These are phyloP conservation scores for Nemapogon koenigi DNA, from an alignment of 2,888 invertebrate genomes.

Conservation along the genomic window DNA sequence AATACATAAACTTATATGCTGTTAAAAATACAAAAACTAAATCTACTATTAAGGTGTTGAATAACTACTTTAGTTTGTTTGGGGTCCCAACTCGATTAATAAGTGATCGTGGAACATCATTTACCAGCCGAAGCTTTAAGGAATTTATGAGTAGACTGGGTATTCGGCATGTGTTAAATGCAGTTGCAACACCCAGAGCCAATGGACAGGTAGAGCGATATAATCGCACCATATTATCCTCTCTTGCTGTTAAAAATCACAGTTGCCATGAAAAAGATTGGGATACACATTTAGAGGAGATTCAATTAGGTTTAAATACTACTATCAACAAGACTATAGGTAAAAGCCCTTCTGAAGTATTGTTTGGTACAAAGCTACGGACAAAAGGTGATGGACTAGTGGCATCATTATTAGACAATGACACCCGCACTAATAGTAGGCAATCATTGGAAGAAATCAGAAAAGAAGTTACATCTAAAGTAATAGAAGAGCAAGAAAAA, in stretches of 20 bases:
- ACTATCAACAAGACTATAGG: constrained; percentile 13
- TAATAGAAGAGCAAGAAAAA: constrained; percentile 13
- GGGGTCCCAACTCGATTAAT: neutral
- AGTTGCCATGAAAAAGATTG: neutral
- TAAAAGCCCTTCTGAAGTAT: neutral
- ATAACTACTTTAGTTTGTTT: neutral
- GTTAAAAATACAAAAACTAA: neutral
- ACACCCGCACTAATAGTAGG: neutral
- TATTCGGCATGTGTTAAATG: neutral
- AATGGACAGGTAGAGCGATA: too few species aligned
- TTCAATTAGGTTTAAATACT: constrained; percentile 17
- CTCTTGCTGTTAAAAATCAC: neutral
- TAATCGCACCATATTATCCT: neutral
- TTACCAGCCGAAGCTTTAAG: neutral
- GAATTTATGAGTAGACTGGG: neutral
- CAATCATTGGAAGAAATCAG: constrained; percentile 11
- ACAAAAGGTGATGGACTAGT: too few species aligned
- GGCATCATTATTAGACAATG: too few species aligned
- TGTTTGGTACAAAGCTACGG: too few species aligned
- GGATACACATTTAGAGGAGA: constrained; percentile 10
- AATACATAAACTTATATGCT: neutral
- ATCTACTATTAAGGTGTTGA: neutral
- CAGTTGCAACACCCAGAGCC: too few species aligned
- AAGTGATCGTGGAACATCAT: neutral
- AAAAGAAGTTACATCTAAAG: too few species aligned